Percentiles rank a stretch among this genome's conserved stretches.
phyloP scores from a whole-genome alignment of 35 echinoderm and acorn worm genomes.

The Nesometra sesokonis region DNA sequence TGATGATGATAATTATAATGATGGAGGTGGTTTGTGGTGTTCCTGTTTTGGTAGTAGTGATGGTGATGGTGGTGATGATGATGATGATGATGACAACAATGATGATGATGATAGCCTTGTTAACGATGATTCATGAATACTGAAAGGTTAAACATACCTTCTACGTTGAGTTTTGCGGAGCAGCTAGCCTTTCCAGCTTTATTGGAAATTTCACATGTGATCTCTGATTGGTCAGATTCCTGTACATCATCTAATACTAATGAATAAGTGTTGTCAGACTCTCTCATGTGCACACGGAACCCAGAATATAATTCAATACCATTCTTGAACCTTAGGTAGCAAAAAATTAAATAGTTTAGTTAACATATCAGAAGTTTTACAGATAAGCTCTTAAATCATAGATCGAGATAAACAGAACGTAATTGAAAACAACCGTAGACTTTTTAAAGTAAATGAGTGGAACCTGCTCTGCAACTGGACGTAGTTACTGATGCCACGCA shows the following conservation, averaged over 20 bases:
- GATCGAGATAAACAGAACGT: too few relatives aligned
- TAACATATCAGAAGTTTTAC: background rate
- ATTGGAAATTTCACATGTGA: conserved; percentile 68
- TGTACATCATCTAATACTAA: conserved; percentile 52
- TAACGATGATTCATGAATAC: background rate
- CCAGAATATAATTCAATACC: conserved; percentile 44
- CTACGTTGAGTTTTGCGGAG: conserved; percentile 53
- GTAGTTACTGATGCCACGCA: too few relatives aligned
- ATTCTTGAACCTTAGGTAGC: conserved; percentile 35
- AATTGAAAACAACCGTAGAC: background rate
- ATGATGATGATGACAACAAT: background rate
- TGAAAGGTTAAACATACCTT: conserved; percentile 53
- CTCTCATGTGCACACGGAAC: conserved; percentile 17
- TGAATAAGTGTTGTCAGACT: conserved; percentile 29
- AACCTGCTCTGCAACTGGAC: background rate
- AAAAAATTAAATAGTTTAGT: background rate
- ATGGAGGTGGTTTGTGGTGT: too few relatives aligned
- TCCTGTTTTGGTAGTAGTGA: too few relatives aligned
- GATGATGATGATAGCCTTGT: background rate
- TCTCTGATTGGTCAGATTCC: conserved; percentile 63
- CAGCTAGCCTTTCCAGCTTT: conserved; percentile 61
- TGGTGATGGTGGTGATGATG: too few relatives aligned
- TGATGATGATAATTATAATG: too few relatives aligned
- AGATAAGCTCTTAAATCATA: background rate
- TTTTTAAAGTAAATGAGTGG: background rate